Evolutionary conservation across 2,888 invertebrate species (phyloP), one percentile per base, ranked within the genome.

Genomic region (Lysandra coridon): DNA sequence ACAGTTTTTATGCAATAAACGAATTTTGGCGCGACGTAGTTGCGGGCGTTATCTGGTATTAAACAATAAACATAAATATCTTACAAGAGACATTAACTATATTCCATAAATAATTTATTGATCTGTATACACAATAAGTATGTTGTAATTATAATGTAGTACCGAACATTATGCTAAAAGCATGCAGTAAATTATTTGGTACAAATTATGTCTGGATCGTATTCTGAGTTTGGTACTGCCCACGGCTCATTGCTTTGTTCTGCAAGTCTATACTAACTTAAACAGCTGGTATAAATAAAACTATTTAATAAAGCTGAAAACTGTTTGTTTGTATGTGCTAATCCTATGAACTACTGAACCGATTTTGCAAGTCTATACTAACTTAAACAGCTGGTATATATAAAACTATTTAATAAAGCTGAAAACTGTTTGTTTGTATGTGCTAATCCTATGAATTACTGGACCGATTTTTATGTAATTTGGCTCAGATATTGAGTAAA

Each of bases 181-280:
- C 69, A 5, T 14, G 33, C 33, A 5, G 33, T 69, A 69, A 69
- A 69, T 69, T 69, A 14, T 37, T 69, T 33, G 33, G 69, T 37
- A 69, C 69, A 69, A 64, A 64, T 64, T 69, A 33, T 37, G 33
- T 14, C 33, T 69, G 69, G 69, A 69, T 37, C 33, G 30, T 64
- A 14, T 37, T 33, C 69, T 69, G 14, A 14, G 12, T 69, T 69
- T 69, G 69, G 69, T 69, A 23, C 14, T 69, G 69, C 69, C 69
- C 10, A 69, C 69, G 69, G 69, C 69, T 69, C 33, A 62, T 23
- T 64, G 64, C 30, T 69, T 69, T 69, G 33, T 69, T 33, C 69
- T 33, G 3, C 69, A 33, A 37, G 37, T 37, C 12, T 44, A 40
- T 40, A 40, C 40, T 6, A 40, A 40, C 6, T 6, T 40, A 40